A percentile compares a stretch with the other conserved stretches of the same genome.
These are phyloP conservation scores for Teleopsis dalmanni DNA, from an alignment of 1,140 invertebrate genomes.

Conservation along the genomic window DNA sequence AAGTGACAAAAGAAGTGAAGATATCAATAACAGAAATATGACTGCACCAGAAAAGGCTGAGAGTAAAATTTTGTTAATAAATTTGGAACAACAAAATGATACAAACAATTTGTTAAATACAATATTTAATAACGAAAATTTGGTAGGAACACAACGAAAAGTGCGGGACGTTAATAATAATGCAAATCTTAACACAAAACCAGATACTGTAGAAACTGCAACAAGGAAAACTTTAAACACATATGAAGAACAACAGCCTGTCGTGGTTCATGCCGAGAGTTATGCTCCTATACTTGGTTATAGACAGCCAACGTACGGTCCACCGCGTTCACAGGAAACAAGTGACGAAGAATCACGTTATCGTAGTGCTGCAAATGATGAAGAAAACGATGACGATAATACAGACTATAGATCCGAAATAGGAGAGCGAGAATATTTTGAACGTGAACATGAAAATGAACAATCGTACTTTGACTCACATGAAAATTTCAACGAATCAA, in stretches of 20 bases:
- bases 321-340: constrained; percentile 3
- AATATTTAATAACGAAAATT: background rate
- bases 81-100: constrained; percentile 3
- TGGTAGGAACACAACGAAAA: background rate
- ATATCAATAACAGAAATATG: background rate
- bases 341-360: constrained; percentile 3
- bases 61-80: background rate
- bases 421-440: too few relatives aligned
- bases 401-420: background rate
- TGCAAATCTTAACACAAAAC: background rate
- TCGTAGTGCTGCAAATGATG: background rate
- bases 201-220: background rate
- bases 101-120: background rate
- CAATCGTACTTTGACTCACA: too few relatives aligned
- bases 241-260: constrained; percentile 12
- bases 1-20: background rate
- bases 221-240: background rate
- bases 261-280: constrained; percentile 9
- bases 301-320: background rate
- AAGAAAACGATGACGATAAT: constrained; percentile 3
- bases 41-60: background rate
- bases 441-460: too few relatives aligned
- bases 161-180: background rate
- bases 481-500: too few relatives aligned
- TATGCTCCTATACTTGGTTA: background rate